Evolutionary conservation across 2,888 invertebrate species (phyloP), one percentile per base, ranked within the genome.

Genomic region (Amiota mariae): DNA sequence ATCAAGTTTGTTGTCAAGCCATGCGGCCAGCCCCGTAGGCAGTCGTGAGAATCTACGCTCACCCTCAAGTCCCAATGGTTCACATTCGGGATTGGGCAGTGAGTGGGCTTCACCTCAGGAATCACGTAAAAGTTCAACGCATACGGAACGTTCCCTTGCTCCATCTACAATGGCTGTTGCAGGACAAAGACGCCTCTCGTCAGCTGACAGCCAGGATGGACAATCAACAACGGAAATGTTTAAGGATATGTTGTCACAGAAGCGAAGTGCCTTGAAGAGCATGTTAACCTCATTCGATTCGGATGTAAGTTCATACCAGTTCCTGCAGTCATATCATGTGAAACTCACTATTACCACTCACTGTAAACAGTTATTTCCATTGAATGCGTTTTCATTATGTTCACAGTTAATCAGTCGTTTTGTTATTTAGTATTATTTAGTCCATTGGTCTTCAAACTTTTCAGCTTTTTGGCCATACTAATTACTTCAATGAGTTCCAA

Each of bases 181-280:
- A 59, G 75, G 79, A 0, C 76, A 87, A 3, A 92, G 93, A 70
- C 90, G 93, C 13, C 93, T 95, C 36, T 93, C 93, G 1, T 94
- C 94, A 76, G 91, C 93, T 79, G 94, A 94, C 74, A 91, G 92
- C 13, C 91, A 92, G 36, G 93, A 93, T 78, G 93, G 93, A 4
- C 95, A 95, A 84, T 95, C 95, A 70, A 95, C 97, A 2, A 94
- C 97, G 0, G 98, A 98, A 86, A 97, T 97, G 93, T 96, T 98
- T 89, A 94, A 97, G 87, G 98, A 98, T 86, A 95, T 98, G 93
- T 92, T 98, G 81, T 96, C 95, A 80, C 97, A 97, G 88, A 98
- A 98, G 90, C 93, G 97, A 80, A 95, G 97, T 87, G 93, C 95
- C 85, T 91, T 97, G 47, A 92, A 97, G 79, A 95, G 95, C 89